Conservation (phyloP, 2,797 vertebrate species). For the Clarias laeviceps region DNA sequence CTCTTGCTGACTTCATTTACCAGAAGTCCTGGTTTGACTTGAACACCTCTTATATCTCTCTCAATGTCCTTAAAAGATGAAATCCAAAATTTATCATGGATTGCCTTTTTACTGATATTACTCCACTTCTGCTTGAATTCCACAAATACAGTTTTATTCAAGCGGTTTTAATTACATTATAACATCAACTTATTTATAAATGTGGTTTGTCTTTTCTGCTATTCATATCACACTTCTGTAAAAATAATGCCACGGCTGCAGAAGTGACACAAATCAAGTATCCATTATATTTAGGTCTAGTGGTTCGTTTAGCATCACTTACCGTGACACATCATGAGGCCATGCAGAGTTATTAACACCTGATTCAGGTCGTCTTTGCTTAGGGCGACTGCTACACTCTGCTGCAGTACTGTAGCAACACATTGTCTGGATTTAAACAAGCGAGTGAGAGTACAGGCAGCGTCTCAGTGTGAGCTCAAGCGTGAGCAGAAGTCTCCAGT, state of each 20-base stretch:
- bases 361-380: conserved; percentile 36
- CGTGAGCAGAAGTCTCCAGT: conserved; percentile 31
- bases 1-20: too few relatives aligned
- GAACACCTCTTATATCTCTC: too few relatives aligned
- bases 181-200: too few relatives aligned
- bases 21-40: too few relatives aligned
- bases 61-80: too few relatives aligned
- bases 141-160: background rate
- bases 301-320: background rate
- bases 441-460: conserved; percentile 26
- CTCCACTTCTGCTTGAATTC: background rate
- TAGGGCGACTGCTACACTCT: background rate
- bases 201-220: background rate
- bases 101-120: background rate
- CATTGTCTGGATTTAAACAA: conserved; percentile 44
- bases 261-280: background rate
- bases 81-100: background rate
- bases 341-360: conserved; percentile 20
- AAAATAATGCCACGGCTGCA: background rate
- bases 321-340: background rate
- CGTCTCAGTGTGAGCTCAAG: conserved; percentile 37
- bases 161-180: background rate
- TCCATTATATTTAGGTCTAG: background rate
- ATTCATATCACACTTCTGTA: too few relatives aligned
- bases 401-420: conserved; percentile 5